Evolutionary conservation across 1,140 invertebrate genomes (phyloP).

Genomic region (Drosophila neocordata): DNA sequence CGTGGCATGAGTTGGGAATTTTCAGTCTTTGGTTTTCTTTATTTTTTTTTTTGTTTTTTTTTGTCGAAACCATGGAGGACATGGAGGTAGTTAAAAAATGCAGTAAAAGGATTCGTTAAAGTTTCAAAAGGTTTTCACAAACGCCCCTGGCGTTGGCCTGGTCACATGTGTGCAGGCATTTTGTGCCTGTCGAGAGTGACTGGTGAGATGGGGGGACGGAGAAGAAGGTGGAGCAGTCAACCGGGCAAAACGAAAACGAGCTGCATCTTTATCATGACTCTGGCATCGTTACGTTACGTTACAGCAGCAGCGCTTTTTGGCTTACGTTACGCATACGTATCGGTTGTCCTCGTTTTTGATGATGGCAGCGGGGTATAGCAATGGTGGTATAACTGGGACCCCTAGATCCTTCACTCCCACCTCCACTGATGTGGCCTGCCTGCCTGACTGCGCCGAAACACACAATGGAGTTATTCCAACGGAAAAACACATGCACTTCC

Average conservation of each 20-base stretch:
- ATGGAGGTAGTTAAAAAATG: neutral
- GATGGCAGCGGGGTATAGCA: conserved; percentile 16
- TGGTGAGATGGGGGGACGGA: neutral
- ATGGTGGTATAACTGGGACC: conserved; percentile 17
- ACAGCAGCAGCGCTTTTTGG: conserved; percentile 44
- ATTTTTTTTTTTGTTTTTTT: neutral
- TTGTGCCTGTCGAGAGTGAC: conserved; percentile 22
- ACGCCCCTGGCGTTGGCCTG: conserved; percentile 15
- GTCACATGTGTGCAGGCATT: conserved; percentile 38
- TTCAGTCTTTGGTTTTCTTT: conserved; percentile 10
- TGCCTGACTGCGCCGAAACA: conserved; percentile 71
- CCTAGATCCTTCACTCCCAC: neutral
- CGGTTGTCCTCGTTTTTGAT: conserved; percentile 49
- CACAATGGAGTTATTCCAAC: conserved; percentile 81
- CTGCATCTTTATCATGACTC: conserved; percentile 43
- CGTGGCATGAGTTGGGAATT: conserved; percentile 39
- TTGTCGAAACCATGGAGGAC: neutral
- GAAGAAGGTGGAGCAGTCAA: conserved; percentile 13
- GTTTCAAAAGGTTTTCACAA: neutral
- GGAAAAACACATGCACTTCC: conserved; percentile 80
- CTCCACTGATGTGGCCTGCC: conserved; percentile 49
- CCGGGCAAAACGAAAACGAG: conserved; percentile 8
- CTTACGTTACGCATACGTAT: conserved; percentile 69
- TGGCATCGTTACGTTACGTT: conserved; percentile 50
- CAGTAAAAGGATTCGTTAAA: conserved; percentile 11